Evolutionary conservation across 2,113 vertebrate genomes (phyloP), one percentile per base, ranked within the genome.

Genomic region (Halichoeres trimaculatus): DNA sequence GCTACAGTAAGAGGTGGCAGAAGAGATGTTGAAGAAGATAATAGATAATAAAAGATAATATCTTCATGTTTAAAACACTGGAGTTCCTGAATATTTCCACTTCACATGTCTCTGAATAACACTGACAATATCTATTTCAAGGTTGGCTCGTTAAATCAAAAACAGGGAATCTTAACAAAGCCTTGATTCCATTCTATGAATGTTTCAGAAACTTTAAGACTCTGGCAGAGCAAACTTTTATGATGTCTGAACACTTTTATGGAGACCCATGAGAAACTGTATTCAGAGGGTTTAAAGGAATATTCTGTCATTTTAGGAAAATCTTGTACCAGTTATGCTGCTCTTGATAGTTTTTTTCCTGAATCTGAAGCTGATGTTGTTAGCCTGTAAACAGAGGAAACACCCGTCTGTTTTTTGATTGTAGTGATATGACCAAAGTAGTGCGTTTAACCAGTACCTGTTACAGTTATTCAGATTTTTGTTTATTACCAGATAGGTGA

Each of bases 1-100:
- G 70, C 85, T 83, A 84, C 81, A 24, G 74, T 74, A 24, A 10
- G 47, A 75, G 43, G 62, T 8, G 24, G 19, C 14, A 4, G 59
- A 14, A 48, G 34, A 58, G 41, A 30, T 64, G 52, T 69, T 14
- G 12, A 24, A 10, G 6, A 36, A 35, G n/a, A n/a, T n/a, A n/a
- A n/a, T n/a, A n/a, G n/a, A n/a, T n/a, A n/a, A n/a, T n/a, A n/a
- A n/a, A n/a, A n/a, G n/a, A n/a, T n/a, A n/a, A 40, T 30, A 30
- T 30, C 30, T 30, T 30, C 6, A 30, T 30, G 12, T 13, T 30
- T 30, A 6, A 40, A 10, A 40, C 65, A 16, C 35, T 40, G 20
- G 9, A 16, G 34, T 55, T 22, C 47, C 23, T 61, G 57, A 71
- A 59, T 40, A 10, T 40, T 40, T 40, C 12, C 38, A 40, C 38